These are phyloP conservation scores for Pitta sordida DNA, from an alignment of 2,113 vertebrate genomes.

Conservation along the genomic window DNA sequence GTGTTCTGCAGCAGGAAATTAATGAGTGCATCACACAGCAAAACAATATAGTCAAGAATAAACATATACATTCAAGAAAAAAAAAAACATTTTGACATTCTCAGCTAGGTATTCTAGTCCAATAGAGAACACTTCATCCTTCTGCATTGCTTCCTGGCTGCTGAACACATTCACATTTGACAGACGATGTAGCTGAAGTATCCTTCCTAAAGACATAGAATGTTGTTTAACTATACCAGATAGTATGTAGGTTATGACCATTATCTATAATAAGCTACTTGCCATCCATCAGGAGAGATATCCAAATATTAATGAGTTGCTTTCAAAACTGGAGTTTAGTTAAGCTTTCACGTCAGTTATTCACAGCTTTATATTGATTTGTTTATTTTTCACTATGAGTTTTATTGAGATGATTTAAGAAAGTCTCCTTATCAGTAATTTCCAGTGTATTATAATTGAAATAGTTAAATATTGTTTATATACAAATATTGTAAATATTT, in stretches of 20 bases:
- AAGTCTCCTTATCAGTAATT: not conserved
- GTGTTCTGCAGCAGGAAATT: not conserved
- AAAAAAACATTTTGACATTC: not conserved
- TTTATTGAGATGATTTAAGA: not conserved
- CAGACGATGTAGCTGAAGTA: not conserved
- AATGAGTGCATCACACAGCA: not conserved
- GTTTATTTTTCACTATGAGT: not conserved
- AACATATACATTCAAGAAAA: not conserved
- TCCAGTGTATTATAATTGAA: conserved; percentile 15
- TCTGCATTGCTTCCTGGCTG: not conserved
- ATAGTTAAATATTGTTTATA: no score
- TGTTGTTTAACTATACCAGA: not conserved
- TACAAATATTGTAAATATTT: no score
- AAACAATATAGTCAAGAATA: not conserved
- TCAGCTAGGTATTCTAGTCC: not conserved
- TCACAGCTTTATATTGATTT: conserved; percentile 30
- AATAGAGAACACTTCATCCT: not conserved
- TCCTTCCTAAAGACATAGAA: not conserved
- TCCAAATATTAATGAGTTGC: not conserved
- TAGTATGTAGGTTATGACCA: not conserved
- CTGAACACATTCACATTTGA: not conserved
- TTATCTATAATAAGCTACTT: conserved; percentile 4
- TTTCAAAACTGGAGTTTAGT: not conserved
- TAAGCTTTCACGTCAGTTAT: not conserved
- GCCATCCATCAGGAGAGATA: not conserved